phyloP scores from a whole-genome alignment of 2,797 vertebrate species.

The Florisuga fusca region DNA sequence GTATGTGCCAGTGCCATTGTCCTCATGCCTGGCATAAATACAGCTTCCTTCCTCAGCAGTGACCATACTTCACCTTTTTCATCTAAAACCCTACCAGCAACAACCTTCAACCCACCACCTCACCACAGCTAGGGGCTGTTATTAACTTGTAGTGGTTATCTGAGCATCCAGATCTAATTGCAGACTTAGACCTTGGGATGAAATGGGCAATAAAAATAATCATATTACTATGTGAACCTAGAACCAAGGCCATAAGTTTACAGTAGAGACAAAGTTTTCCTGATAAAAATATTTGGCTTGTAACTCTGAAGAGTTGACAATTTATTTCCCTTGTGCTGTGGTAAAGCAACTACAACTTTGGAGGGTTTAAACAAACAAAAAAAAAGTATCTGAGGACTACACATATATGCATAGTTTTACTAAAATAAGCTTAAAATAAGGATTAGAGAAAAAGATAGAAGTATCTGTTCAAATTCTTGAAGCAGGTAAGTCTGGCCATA shows the following conservation, averaged over 20 bases:
- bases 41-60: not conserved
- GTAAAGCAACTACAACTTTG: not conserved
- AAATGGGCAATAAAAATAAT: conserved; percentile 2
- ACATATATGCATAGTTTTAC: not conserved
- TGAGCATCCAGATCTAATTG: not conserved
- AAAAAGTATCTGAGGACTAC: not conserved
- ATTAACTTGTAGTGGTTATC: not conserved
- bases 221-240: not conserved
- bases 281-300: conserved; percentile 5
- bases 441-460: not conserved
- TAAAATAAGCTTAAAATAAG: not conserved
- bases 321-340: not conserved
- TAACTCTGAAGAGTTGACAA: not conserved
- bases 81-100: not conserved
- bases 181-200: conserved; percentile 25
- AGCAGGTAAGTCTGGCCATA: not conserved
- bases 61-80: not conserved
- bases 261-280: conserved; percentile 43
- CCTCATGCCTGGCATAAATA: not conserved
- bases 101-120: rapidly evolving
- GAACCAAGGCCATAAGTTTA: conserved; percentile 39
- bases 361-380: not conserved
- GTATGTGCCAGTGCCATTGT: not conserved
- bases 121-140: not conserved
- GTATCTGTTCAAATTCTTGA: not conserved